Evolutionary conservation across 2,113 vertebrate genomes (phyloP), one percentile per base, ranked within the genome.

Genomic region (Siniperca knerii): DNA sequence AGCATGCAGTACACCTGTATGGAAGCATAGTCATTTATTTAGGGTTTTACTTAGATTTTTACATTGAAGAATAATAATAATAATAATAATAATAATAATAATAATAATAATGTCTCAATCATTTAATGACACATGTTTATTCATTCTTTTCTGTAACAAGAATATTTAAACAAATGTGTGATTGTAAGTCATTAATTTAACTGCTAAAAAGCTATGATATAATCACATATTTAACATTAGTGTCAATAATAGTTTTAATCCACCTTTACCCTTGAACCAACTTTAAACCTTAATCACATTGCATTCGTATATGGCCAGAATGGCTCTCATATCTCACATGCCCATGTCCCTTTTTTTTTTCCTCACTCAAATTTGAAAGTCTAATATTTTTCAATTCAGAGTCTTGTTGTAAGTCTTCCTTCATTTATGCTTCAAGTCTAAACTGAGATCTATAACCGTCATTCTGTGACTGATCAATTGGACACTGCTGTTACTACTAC

Each of bases 281-380:
- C 35, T 70, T 18, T 33, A 35, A 57, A n/a, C 6, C 20, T 8
- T 35, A 64, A 57, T 77, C 66, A 0, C 5, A 6, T 21, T 25
- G 55, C 25, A 29, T 42, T 50, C 33, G 9, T 48, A 35, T 35
- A 54, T 76, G 5, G 4, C 21, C 58, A 42, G 33, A 75, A 65
- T 52, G 23, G 37, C 57, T 8, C 18, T 37, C 16, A 29, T 54
- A 20, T 79, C 5, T 64, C 23, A 61, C 37, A 54, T 42, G 13
- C 35, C 23, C 9, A 5, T 42, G 21, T 67, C 67, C 6, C 23
- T 11, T 77, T 35, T 67, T 80, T 52, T 50, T 62, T 58, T 55
- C 42, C 71, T 64, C 57, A 33, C 62, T 75, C 33, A 40, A 15
- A 85, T 85, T 62, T 82, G 65, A 44, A 82, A 72, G 48, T 73